A percentile compares a stretch with the other conserved stretches of the same genome.
These are phyloP conservation scores for Amorpha juglandis DNA, from an alignment of 2,888 invertebrate genomes.

Conservation along the genomic window DNA sequence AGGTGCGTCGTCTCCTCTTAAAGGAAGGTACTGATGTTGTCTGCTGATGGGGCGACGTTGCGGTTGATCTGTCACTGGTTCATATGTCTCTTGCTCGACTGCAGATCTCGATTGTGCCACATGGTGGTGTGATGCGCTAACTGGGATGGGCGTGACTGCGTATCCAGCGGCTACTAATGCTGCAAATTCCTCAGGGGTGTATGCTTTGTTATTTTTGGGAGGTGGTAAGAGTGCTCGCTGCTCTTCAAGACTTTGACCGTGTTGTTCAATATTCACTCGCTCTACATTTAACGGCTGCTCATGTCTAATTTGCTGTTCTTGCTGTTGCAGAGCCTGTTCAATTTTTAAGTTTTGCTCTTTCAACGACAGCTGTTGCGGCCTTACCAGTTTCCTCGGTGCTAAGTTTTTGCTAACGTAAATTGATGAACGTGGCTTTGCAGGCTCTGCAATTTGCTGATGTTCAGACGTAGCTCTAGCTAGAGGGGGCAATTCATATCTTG, in stretches of 20 bases:
- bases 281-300: constrained; percentile 41
- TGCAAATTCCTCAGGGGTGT: constrained; percentile 80
- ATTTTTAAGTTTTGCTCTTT: constrained; percentile 50
- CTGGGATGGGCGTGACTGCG: constrained; percentile 78
- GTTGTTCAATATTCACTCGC: constrained; percentile 58
- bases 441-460: constrained; percentile 54
- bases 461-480: constrained; percentile 46
- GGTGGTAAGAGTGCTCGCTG: constrained; percentile 75
- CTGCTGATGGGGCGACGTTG: constrained; percentile 57
- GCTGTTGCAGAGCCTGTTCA: constrained; percentile 42
- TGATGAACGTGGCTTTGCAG: constrained; percentile 68
- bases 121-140: constrained; percentile 60
- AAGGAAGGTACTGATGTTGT: constrained; percentile 75
- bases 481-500: constrained; percentile 61
- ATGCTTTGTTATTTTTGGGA: constrained; percentile 78
- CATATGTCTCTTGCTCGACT: constrained; percentile 54
- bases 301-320: constrained; percentile 29
- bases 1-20: constrained; percentile 77
- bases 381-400: constrained; percentile 60
- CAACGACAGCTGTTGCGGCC: constrained; percentile 55
- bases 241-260: constrained; percentile 66
- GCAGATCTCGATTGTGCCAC: constrained; percentile 72
- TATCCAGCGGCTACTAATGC: constrained; percentile 79
- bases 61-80: constrained; percentile 43
- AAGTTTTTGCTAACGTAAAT: constrained; percentile 76